Evolutionary conservation across 2,797 vertebrate species (phyloP), one percentile per base, ranked within the genome.

Genomic region (Toxotes lorentzi): DNA sequence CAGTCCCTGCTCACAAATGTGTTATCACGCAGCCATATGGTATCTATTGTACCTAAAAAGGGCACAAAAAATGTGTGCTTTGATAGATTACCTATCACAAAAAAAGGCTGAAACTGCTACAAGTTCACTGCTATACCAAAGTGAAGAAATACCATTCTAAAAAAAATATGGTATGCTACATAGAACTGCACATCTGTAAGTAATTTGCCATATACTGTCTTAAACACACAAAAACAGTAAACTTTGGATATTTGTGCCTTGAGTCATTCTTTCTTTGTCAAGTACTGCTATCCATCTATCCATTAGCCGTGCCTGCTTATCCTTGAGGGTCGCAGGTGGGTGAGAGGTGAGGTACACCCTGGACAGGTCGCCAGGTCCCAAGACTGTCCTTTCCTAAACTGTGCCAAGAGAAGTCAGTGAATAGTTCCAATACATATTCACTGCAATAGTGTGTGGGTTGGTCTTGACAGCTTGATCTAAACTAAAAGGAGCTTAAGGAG

Each of bases 391-490:
- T 63, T 66, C 54, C 21, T 53, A 12, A 50, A n/a, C 19, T 45
- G n/a, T 27, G 35, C 43, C 64, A 76, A 71, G 79, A 51, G 43
- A 54, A 64, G 50, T 23, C 27, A 40, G 38, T 14, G 23, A 76
- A 65, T 27, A 38, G 17, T n/a, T 75, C 12, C 23, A 72, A 64
- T 30, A 71, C 61, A 83, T 38, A 40, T 73, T 68, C 17, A 73
- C 4, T 4, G 23, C 63, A 54, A 4, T 24, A 65, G 65, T 4
- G 34, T 51, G 61, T 60, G 60, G 65, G 69, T 59, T 84, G 62
- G 78, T 75, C 64, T 34, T 66, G 71, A 73, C 48, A 0, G 14
- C 78, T 58, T 62, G 23, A 80, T 67, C 21, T 75, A 62, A 83
- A 63, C 71, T 38, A 75, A 76, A 70, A 59, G 74, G 48, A 41